A percentile compares a stretch with the other conserved stretches of the same genome.
These are phyloP conservation scores for Holothuria leucospilota DNA, from an alignment of 53 echinoderm and acorn worm species.

Conservation along the genomic window DNA sequence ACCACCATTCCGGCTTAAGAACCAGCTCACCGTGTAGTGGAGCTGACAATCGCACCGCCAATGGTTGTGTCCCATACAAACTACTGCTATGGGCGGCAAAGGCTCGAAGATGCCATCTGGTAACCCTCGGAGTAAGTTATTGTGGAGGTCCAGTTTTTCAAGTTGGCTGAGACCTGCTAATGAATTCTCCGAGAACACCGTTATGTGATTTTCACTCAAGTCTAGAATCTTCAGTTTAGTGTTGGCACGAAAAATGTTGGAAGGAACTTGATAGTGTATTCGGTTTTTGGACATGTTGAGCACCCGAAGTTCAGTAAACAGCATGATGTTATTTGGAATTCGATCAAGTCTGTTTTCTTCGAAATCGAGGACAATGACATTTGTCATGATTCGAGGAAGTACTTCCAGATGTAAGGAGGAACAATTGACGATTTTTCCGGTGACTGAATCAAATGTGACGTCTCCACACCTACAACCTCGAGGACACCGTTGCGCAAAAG, in stretches of 20 bases:
- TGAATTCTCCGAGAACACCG: neutral
- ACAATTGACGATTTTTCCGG: neutral
- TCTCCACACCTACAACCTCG: neutral
- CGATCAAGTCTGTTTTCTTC: constrained; percentile 16
- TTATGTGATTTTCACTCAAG: constrained; percentile 14
- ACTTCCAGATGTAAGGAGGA: neutral
- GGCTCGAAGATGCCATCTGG: neutral
- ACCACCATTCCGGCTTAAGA: neutral
- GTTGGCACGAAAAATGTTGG: constrained; percentile 19
- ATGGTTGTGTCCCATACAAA: constrained; percentile 41
- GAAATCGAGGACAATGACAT: constrained; percentile 13
- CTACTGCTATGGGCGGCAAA: neutral
- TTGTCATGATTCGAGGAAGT: neutral
- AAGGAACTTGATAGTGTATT: constrained; percentile 3
- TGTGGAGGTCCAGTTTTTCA: constrained; percentile 27
- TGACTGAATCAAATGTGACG: neutral
- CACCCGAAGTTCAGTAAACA: constrained; percentile 1
- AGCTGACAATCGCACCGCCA: constrained; percentile 6
- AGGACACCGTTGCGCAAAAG: neutral
- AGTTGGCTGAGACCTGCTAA: neutral
- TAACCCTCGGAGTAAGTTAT: neutral
- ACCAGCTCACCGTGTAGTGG: neutral
- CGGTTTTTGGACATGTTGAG: constrained; percentile 37
- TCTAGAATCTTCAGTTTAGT: constrained; percentile 6
- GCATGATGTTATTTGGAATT: constrained; percentile 24